These are phyloP conservation scores for Noctua fimbriata DNA, from an alignment of 2,888 invertebrate genomes.

Conservation along the genomic window DNA sequence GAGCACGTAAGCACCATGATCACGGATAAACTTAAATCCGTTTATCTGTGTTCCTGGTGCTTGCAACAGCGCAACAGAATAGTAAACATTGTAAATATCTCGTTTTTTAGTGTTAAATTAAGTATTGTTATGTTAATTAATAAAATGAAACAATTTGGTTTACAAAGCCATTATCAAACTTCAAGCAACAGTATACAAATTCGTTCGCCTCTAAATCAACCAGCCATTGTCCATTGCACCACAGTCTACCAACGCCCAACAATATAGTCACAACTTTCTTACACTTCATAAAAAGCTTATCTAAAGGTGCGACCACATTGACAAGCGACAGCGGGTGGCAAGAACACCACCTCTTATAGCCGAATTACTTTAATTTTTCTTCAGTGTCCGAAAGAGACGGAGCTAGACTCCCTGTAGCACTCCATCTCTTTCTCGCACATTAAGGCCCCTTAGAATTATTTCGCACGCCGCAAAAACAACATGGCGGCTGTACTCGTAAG, in stretches of 20 bases:
- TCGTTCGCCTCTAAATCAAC: conserved; percentile 21
- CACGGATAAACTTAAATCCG: too few species aligned
- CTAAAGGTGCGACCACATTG: conserved; percentile 14
- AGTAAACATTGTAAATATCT: too few species aligned
- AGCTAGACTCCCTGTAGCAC: not conserved
- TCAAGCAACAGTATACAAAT: conserved; percentile 14
- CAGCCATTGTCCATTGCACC: conserved; percentile 11
- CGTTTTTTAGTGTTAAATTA: too few species aligned
- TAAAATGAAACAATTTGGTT: not conserved
- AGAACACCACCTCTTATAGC: conserved; percentile 9
- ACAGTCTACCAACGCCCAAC: conserved; percentile 23
- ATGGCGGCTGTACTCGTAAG: conserved; percentile 40
- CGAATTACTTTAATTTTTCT: not conserved
- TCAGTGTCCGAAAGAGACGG: not conserved
- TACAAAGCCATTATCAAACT: not conserved
- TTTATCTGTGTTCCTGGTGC: too few species aligned
- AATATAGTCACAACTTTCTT: conserved; percentile 35
- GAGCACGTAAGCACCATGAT: too few species aligned
- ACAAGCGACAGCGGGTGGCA: conserved; percentile 6
- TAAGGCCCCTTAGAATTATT: conserved; percentile 33
- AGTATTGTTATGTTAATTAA: not conserved
- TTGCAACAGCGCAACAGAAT: too few species aligned
- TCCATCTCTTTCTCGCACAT: not conserved
- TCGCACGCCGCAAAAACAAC: conserved; percentile 41
- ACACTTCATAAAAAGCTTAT: conserved; percentile 56